phyloP scores from a whole-genome alignment of 2,888 invertebrate genomes.

The Stictocephala bisonia region DNA sequence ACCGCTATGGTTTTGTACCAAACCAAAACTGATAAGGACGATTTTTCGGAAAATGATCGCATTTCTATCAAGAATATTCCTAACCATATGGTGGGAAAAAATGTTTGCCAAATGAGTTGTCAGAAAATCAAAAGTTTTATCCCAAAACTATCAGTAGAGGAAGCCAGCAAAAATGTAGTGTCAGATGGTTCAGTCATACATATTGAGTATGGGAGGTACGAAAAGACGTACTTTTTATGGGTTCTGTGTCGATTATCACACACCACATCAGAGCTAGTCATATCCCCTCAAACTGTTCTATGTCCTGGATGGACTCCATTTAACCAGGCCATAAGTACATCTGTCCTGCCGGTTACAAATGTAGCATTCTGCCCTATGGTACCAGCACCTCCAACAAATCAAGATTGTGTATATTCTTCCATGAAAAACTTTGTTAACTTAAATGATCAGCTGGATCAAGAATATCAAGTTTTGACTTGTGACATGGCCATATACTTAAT shows the following conservation, averaged over 20 bases:
- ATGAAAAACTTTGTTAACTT: constrained; percentile 4
- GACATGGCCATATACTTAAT: constrained; percentile 9
- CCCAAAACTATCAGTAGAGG: background rate
- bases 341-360: background rate
- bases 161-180: background rate
- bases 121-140: constrained; percentile 12
- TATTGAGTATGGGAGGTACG: background rate
- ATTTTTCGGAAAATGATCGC: background rate
- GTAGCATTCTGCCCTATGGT: background rate
- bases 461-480: background rate
- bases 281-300: background rate
- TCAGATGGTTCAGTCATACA: background rate
- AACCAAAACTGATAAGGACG: background rate
- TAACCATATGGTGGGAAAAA: background rate
- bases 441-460: background rate
- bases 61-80: background rate
- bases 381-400: background rate
- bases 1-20: constrained; percentile 6
- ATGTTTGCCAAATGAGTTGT: constrained; percentile 4
- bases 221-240: background rate
- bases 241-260: constrained; percentile 6
- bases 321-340: background rate
- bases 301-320: constrained; percentile 9
- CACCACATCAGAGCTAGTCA: background rate
- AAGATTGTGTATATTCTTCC: constrained; percentile 1